Evolutionary conservation across 2,888 invertebrate species (phyloP).

Genomic region (Pollenia amentaria): DNA sequence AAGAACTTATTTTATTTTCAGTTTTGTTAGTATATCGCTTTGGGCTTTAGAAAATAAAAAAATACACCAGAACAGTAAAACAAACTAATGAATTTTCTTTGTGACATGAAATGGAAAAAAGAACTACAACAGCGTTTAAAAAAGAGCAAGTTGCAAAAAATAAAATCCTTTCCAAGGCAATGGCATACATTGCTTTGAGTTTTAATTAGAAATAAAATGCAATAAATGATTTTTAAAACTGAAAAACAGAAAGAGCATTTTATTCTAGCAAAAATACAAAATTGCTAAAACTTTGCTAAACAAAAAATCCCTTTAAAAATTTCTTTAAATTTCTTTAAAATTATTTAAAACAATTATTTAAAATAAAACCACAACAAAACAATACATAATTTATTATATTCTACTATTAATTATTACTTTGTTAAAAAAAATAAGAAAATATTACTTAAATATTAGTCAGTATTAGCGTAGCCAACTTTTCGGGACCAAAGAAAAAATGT

Average conservation of each 20-base stretch:
- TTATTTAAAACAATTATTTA: not conserved
- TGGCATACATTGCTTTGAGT: not conserved
- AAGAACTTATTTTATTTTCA: slow-evolving; percentile 22
- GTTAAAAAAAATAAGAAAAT: not conserved
- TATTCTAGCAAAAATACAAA: not conserved
- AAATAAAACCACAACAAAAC: not conserved
- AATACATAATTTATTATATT: not conserved
- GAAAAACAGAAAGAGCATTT: not conserved
- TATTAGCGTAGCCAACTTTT: too few relatives aligned
- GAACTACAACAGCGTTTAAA: not conserved
- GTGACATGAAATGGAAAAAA: slow-evolving; percentile 23
- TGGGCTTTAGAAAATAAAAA: not conserved
- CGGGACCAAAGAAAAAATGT: too few relatives aligned
- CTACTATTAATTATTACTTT: slow-evolving; percentile 17
- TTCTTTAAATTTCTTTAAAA: not conserved
- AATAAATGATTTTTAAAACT: not conserved
- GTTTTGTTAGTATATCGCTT: slow-evolving; percentile 24
- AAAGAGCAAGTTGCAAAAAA: slow-evolving; percentile 13
- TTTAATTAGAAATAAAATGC: slow-evolving; percentile 15
- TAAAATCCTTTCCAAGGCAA: not conserved
- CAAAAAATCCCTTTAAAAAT: not conserved
- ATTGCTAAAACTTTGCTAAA: too few relatives aligned
- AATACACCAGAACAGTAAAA: not conserved
- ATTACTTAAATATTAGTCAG: not conserved
- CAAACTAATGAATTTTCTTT: slow-evolving; percentile 29